These are phyloP conservation scores for Corynorhinus townsendii DNA, from an alignment of 2,113 vertebrate genomes.

Conservation along the genomic window DNA sequence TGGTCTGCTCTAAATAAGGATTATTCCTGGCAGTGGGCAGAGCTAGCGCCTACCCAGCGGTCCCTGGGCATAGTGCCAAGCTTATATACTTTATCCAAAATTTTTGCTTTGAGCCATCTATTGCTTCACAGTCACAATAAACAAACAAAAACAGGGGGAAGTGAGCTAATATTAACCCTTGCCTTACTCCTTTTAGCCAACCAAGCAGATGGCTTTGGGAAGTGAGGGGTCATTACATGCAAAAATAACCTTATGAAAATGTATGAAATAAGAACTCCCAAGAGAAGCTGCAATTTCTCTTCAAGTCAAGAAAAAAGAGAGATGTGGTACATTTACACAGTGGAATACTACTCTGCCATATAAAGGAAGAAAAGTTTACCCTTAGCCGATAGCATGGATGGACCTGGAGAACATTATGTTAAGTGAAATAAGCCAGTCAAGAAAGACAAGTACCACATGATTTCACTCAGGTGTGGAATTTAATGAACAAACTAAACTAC, in stretches of 20 bases:
- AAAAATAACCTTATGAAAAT: not conserved
- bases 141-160: not conserved
- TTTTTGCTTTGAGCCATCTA: not conserved
- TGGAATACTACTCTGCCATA: too few relatives aligned
- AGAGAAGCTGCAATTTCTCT: constrained; percentile 6
- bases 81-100: not conserved
- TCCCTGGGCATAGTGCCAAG: not conserved
- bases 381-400: too few relatives aligned
- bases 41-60: not conserved
- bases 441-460: too few relatives aligned
- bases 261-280: not conserved
- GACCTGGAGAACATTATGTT: too few relatives aligned
- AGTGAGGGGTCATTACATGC: not conserved
- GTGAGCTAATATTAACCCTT: not conserved
- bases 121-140: not conserved
- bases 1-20: not conserved
- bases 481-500: too few relatives aligned
- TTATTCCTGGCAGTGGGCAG: not conserved
- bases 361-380: too few relatives aligned
- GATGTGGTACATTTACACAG: not conserved
- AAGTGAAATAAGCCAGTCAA: too few relatives aligned
- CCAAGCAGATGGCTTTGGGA: not conserved
- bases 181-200: not conserved
- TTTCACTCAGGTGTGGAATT: too few relatives aligned
- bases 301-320: constrained; percentile 11